Percentiles rank a stretch among this genome's conserved stretches.
Conservation (phyloP, 2,888 invertebrate genomes). For the Heliconius sara region DNA sequence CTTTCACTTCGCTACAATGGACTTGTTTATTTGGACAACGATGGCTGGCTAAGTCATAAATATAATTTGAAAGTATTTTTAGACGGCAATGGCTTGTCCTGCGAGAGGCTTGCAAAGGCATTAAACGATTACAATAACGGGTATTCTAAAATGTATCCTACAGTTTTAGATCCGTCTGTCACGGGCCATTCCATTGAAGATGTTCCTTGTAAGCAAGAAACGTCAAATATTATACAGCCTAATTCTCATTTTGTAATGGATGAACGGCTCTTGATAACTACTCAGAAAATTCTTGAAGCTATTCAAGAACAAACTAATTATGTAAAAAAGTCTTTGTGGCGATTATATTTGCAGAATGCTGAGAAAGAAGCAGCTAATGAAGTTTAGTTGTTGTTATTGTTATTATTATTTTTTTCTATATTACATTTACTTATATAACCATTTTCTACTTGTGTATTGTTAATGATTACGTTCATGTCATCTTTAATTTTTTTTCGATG, state of each 20-base stretch:
- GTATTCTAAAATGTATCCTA: conserved; percentile 67
- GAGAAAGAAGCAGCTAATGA: conserved; percentile 42
- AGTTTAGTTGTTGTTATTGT: background rate
- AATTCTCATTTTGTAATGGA: conserved; percentile 53
- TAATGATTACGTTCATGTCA: background rate
- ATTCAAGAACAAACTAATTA: conserved; percentile 67
- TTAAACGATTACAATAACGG: conserved; percentile 68
- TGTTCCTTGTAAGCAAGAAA: conserved; percentile 63
- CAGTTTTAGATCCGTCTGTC: conserved; percentile 50
- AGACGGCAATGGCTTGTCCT: conserved; percentile 70
- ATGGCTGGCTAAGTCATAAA: conserved; percentile 67
- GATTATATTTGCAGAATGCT: conserved; percentile 49
- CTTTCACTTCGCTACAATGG: conserved; percentile 66
- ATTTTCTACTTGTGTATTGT: conserved; percentile 1
- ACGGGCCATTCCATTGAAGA: conserved; percentile 64
- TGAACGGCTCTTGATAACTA: conserved; percentile 67
- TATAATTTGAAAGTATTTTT: conserved; percentile 61
- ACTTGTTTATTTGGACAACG: conserved; percentile 61
- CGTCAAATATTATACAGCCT: conserved; percentile 38
- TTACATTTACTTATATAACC: background rate
- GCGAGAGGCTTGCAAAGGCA: conserved; percentile 68
- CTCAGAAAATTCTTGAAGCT: conserved; percentile 71
- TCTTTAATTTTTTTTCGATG: background rate
- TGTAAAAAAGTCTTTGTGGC: conserved; percentile 57
- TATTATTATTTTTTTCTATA: background rate